Base-by-base conservation (phyloP, 2,888 invertebrate genomes). In the Prosopocoilus inquinatus region DNA sequence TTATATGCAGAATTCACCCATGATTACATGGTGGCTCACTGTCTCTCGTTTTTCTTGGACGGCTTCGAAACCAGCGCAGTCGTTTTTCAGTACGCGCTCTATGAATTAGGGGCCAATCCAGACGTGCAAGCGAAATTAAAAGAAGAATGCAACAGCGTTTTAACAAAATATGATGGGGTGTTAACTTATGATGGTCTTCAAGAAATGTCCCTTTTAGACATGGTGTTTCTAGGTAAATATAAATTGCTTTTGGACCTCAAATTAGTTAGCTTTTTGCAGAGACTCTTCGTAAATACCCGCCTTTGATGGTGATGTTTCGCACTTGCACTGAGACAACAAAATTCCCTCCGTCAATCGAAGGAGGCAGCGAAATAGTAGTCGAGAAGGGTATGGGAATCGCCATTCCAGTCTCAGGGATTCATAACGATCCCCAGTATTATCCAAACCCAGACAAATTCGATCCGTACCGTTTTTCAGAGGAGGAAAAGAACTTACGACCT, bases 11-110 rank as follows among this genome's bases (percentile, higher is more conserved):
- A 68, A 5, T 66, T 73, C 0, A 71, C 77, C 1, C 66, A 80
- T 9, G 74, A 80, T 2, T 66, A 83, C 35, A 60, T 84, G 3
- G 75, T 79, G 0, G 78, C 82, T 0, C 83, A 85, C 53, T 79
- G 82, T 2, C 76, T 81, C 32, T 67, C 81, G 0, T 83, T 86
- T 61, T 81, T 81, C 53, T 55, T 71, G 0, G 83, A 81, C 32
- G 83, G 83, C 1, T 82, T 78, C 54, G 83, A 83, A 67, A 81
- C 83, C 0, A 81, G 81, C 8, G 75, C 79, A 4, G 75, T 78
- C n/a, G 77, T 78, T 2, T 69, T 81, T 66, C 75, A 76, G 58
- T 81, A 75, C 55, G 70, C 74, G 0, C 65, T 81, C 7, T 82
- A 75, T 62, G 79, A 81, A 64, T 61, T 84, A 44, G 79, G 81